Base-by-base conservation (phyloP, 2,113 vertebrate genomes). In the Martes martes region DNA sequence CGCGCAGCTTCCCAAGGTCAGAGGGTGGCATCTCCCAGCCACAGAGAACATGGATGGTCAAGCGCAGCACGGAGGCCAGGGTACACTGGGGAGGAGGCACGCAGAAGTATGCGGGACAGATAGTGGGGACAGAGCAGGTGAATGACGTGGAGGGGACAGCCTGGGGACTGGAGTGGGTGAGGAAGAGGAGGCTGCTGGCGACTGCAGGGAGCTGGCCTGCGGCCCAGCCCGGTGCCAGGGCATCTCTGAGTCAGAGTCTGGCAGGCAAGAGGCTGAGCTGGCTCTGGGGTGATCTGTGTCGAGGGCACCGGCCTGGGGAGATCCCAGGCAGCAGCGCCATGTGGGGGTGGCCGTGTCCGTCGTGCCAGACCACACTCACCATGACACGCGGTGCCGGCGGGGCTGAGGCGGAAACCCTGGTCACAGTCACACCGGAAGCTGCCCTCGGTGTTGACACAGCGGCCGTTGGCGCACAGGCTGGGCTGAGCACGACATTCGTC, bases 381-480 rank as follows among this genome's bases (percentile, higher is more conserved):
- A 0, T 99, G 99, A 85, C 99, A 99, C 97, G 99, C 99, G 0
- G 99, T 99, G 98, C 99, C 99, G 1, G 99, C 98, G 47, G 99
- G 98, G 67, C 99, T 99, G 80, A 99, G 98, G 97, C 99, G 99
- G 76, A 99, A 99, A 16, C 99, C 99, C 7, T 99, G 99, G 0
- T 99, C 99, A 94, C 99, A 99, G 80, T 99, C 99, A 6, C 99
- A 99, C 97, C 98, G 98, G 97, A 99, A 99, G 94, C 99, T 99
- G 28, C 99, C 99, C 94, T 98, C 98, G 0, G 99, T 99, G 98
- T 99, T 99, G 89, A 99, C 4, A 0, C 99, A 99, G 95, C 98
- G 99, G 4, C 99, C 99, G 0, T 99, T 99, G 98, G 99, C 99
- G 83, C 99, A 99, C 98, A 99, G 99, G 7, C 99, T 99, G 0